Base-by-base conservation (phyloP, 1,140 invertebrate genomes). In the Musca vetustissima region DNA sequence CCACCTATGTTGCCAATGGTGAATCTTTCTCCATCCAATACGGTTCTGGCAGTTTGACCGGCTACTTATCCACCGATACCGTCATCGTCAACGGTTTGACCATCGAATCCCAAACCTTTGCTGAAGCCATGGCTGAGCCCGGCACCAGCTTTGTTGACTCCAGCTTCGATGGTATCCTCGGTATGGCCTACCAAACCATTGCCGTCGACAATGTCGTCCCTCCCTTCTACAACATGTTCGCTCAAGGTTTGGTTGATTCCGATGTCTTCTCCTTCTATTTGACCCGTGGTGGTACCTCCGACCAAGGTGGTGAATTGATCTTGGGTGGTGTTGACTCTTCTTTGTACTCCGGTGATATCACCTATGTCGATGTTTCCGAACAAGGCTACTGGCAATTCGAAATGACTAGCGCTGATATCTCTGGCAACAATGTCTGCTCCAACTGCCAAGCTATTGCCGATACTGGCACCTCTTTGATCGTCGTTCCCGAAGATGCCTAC, bases 141-240 rank as follows among this genome's bases (percentile, higher is more conserved):
- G 92, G 92, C 48, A 82, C 92, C 47, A 87, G 89, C 19, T 98
- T 98, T 84, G 90, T 96, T 14, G 92, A 93, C 71, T 94, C 95
- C 69, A 94, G 95, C 83, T 98, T 98, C 85, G 98, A 99, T 83
- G 98, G 98, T 69, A 98, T 98, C 75, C 85, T 98, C 24, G 96
- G 96, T 70, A 91, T 98, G 90, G 95, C 87, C 1, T 98, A 95
- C 80, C 85, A 88, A 68, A 87, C 86, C 25, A 97, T 99, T 78
- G 87, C 95, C 47, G 96, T 93, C 71, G 93, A 98, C 84, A 87
- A 89, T 65, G 95, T 99, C 11, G 83, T 85, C 14, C 96, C 97
- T 1, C 92, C 97, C 13, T 98, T 99, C 83, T 90, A 98, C 82
- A 95, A 93, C 75, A 96, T 99, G 94, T 85, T 96, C 14, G 84